Evolutionary conservation across 2,797 vertebrate species (phyloP).

Genomic region (Podarcis lilfordi): DNA sequence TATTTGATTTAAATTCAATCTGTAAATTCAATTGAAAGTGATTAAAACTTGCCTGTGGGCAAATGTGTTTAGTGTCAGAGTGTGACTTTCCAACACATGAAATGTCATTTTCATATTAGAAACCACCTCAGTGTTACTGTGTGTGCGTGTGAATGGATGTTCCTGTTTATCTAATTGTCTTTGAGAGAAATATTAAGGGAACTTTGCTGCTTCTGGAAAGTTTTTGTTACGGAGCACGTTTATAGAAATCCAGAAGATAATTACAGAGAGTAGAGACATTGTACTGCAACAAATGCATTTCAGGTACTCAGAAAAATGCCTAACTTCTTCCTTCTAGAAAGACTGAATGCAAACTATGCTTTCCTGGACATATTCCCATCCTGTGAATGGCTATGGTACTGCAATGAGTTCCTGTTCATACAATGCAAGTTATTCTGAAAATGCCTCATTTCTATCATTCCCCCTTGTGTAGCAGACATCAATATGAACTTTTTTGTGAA

Average conservation of each 20-base stretch:
- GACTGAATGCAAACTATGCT: conserved; percentile 52
- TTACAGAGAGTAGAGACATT: conserved; percentile 11
- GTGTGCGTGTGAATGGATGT: background rate
- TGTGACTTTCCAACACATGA: background rate
- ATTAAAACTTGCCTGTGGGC: background rate
- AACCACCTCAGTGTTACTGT: background rate
- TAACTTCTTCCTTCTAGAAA: conserved; percentile 67
- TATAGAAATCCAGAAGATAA: conserved; percentile 38
- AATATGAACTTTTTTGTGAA: conserved; percentile 48
- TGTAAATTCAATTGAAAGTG: background rate
- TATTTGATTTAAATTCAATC: background rate
- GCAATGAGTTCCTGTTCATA: conserved; percentile 39
- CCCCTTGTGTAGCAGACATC: background rate
- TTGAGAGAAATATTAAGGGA: background rate
- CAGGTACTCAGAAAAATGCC: conserved; percentile 53
- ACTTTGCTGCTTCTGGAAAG: conserved; percentile 23
- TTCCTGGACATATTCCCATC: conserved; percentile 51
- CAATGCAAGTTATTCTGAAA: conserved; percentile 52
- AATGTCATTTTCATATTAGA: background rate
- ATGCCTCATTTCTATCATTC: conserved; percentile 40
- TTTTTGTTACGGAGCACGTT: conserved; percentile 26
- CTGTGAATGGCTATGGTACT: conserved; percentile 36
- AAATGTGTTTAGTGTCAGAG: background rate
- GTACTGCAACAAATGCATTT: conserved; percentile 33
- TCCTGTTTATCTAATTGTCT: background rate